phyloP scores from a whole-genome alignment of 2,113 vertebrate species.

The Procapra przewalskii region DNA sequence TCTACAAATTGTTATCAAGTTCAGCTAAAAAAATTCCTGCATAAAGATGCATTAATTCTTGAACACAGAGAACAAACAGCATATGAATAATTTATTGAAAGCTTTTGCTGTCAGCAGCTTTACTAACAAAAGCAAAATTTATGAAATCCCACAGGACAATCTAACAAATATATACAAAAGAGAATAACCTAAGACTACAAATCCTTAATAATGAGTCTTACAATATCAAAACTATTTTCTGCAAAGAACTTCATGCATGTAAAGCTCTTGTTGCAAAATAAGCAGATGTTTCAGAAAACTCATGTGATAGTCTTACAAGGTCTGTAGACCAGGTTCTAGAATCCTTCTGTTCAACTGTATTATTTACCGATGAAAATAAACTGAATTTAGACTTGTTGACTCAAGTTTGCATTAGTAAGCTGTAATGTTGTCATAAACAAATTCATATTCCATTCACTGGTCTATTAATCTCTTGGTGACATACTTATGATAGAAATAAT shows the following conservation, averaged over 20 bases:
- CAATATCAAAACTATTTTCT: neutral
- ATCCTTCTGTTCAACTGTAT: neutral
- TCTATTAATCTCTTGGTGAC: constrained; percentile 8
- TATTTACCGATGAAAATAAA: constrained; percentile 18
- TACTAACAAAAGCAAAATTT: constrained; percentile 46
- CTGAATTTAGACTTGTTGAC: neutral
- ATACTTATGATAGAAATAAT: neutral
- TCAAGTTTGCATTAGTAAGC: neutral
- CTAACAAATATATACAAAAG: constrained; percentile 37
- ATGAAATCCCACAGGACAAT: constrained; percentile 37
- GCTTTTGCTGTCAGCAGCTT: constrained; percentile 46
- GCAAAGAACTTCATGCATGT: neutral
- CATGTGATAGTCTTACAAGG: neutral
- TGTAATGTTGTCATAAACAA: neutral
- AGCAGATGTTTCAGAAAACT: constrained; percentile 29
- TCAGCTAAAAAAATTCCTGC: constrained; percentile 12
- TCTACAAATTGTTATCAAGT: constrained; percentile 30
- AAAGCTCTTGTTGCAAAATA: constrained; percentile 24
- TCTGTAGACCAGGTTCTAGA: neutral
- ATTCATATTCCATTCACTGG: neutral
- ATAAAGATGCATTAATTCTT: constrained; percentile 53
- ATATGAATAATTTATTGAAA: constrained; percentile 57
- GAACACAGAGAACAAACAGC: constrained; percentile 25
- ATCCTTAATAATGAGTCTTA: constrained; percentile 15
- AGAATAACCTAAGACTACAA: constrained; percentile 1